Percentiles rank a stretch among this genome's conserved stretches.
These are phyloP conservation scores for Anisognathus igniventris DNA, from an alignment of 2,797 vertebrate genomes.

Conservation along the genomic window DNA sequence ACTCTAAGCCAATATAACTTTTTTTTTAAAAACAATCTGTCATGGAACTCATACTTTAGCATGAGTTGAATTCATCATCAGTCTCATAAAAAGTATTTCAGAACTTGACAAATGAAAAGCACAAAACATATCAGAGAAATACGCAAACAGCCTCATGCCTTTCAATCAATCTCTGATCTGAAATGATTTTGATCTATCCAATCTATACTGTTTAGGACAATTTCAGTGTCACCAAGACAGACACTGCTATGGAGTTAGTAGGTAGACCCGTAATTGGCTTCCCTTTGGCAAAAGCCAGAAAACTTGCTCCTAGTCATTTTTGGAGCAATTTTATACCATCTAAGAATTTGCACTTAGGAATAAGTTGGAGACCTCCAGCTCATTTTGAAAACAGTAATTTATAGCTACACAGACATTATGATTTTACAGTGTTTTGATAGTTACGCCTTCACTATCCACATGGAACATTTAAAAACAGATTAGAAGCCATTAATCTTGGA, in stretches of 20 bases:
- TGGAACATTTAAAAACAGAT: constrained; percentile 65
- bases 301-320: background rate
- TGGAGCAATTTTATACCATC: background rate
- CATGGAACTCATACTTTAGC: background rate
- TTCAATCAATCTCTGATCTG: background rate
- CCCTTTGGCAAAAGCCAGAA: background rate
- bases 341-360: constrained; percentile 45
- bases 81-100: background rate
- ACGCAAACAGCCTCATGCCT: background rate
- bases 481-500: constrained; percentile 54
- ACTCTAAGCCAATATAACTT: background rate
- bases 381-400: constrained; percentile 61
- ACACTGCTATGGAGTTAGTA: background rate
- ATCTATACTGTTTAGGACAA: background rate
- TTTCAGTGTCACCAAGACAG: background rate
- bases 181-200: background rate
- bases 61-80: background rate
- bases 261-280: background rate
- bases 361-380: constrained; percentile 61
- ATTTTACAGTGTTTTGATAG: constrained; percentile 68
- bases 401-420: constrained; percentile 61
- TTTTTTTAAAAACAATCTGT: background rate
- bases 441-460: constrained; percentile 64
- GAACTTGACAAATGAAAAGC: constrained; percentile 1
- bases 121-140: background rate